phyloP scores from a whole-genome alignment of 2,888 invertebrate genomes.

The Brachyopa scutellaris region DNA sequence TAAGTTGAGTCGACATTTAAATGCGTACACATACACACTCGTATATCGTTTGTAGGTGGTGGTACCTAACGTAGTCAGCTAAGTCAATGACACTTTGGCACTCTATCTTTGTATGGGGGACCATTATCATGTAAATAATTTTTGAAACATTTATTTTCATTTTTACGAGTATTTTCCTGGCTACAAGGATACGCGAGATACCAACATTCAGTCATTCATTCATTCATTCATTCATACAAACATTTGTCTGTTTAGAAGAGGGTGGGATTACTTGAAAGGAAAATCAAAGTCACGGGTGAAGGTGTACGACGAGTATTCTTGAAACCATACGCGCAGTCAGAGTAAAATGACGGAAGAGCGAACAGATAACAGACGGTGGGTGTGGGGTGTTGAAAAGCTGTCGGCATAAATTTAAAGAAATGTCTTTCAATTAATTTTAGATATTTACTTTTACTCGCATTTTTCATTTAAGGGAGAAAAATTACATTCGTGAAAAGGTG shows the following conservation, averaged over 20 bases:
- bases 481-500: no score
- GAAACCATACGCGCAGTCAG: no score
- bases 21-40: no score
- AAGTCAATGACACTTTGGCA: constrained; percentile 33
- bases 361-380: not conserved
- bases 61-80: no score
- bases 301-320: no score
- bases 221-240: no score
- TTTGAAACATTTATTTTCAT: constrained; percentile 31
- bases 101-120: constrained; percentile 21
- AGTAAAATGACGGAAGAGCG: not conserved
- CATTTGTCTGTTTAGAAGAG: no score
- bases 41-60: no score
- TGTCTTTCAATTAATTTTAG: constrained; percentile 25
- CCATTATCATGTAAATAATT: constrained; percentile 40
- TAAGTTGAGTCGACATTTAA: no score
- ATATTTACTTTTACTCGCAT: not conserved
- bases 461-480: not conserved
- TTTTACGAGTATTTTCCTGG: constrained; percentile 23
- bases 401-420: constrained; percentile 13
- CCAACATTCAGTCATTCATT: no score
- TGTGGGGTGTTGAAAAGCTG: constrained; percentile 13
- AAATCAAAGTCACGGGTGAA: constrained; percentile 14
- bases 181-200: not conserved
- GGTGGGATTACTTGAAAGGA: not conserved